Evolutionary conservation across 2,113 vertebrate species (phyloP).

Genomic region (Trematocara unimaculatum): DNA sequence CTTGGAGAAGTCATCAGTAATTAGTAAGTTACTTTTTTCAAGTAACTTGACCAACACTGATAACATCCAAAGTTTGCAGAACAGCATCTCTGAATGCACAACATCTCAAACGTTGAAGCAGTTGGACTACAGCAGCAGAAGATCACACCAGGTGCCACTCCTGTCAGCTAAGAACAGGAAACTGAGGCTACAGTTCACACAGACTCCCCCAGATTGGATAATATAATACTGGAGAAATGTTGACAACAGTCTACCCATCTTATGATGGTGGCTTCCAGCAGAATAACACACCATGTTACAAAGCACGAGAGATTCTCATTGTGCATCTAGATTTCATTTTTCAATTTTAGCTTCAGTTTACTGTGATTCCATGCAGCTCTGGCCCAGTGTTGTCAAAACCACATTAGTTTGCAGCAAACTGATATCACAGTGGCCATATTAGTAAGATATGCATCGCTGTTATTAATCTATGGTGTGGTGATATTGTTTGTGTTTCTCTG

Average conservation of each 20-base stretch:
- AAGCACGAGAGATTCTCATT: background rate
- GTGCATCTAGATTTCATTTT: background rate
- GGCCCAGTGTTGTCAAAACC: background rate
- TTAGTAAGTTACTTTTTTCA: background rate
- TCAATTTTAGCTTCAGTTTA: fast-evolving
- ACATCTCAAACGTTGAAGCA: background rate
- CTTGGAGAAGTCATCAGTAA: background rate
- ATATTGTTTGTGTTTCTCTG: background rate
- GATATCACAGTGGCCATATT: background rate
- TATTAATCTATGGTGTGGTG: background rate
- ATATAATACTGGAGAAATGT: background rate
- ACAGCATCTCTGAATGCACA: background rate
- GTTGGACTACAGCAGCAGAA: background rate
- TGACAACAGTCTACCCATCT: background rate
- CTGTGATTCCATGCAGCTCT: background rate
- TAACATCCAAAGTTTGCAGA: background rate
- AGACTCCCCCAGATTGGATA: background rate
- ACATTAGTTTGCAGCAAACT: background rate
- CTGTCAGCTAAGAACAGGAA: background rate
- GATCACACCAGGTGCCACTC: background rate
- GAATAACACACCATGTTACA: background rate
- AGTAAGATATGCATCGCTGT: background rate
- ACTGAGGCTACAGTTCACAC: background rate
- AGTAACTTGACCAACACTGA: background rate
- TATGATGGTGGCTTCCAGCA: background rate